Percentiles rank a stretch among this genome's conserved stretches.
Evolutionary conservation across 1,140 invertebrate species (phyloP).

Genomic region (Epicauta chinensis): DNA sequence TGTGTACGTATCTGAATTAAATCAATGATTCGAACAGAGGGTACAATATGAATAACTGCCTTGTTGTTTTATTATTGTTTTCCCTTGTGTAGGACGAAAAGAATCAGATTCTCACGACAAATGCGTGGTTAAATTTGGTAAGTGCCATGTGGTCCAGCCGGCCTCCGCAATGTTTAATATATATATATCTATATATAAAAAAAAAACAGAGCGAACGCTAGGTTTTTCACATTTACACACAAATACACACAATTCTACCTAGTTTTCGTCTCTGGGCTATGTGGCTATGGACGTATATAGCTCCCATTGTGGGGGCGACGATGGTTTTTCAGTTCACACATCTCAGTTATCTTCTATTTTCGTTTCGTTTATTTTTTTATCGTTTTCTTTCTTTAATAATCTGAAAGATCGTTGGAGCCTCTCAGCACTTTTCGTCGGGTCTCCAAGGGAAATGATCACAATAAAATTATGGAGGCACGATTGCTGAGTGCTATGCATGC

Average conservation of each 20-base stretch:
- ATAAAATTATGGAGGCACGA: constrained; percentile 4
- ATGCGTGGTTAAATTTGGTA: constrained; percentile 96
- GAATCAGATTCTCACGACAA: constrained; percentile 75
- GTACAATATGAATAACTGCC: constrained; percentile 19
- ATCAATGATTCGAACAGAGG: constrained; percentile 14
- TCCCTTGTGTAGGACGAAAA: constrained; percentile 62
- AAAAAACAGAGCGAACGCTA: constrained; percentile 35
- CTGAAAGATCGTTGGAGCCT: constrained; percentile 8
- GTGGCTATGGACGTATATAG: constrained; percentile 40
- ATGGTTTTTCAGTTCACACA: constrained; percentile 6
- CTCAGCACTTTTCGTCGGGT: constrained; percentile 9
- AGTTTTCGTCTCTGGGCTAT: constrained; percentile 38
- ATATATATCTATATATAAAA: too few species aligned
- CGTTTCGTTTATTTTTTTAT: too few species aligned
- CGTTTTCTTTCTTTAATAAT: background rate
- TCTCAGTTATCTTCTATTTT: background rate
- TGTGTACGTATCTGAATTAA: constrained; percentile 3
- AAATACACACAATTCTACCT: constrained; percentile 2
- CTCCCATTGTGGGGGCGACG: constrained; percentile 14
- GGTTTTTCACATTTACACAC: constrained; percentile 2
- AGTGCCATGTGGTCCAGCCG: constrained; percentile 58
- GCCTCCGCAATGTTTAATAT: constrained; percentile 37
- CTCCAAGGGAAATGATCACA: background rate
- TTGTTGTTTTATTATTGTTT: constrained; percentile 39
- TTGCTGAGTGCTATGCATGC: constrained; percentile 33